These are phyloP conservation scores for Blastomussa wellsi DNA, from an alignment of 92 coral and sea anemone genomes.

Conservation along the genomic window DNA sequence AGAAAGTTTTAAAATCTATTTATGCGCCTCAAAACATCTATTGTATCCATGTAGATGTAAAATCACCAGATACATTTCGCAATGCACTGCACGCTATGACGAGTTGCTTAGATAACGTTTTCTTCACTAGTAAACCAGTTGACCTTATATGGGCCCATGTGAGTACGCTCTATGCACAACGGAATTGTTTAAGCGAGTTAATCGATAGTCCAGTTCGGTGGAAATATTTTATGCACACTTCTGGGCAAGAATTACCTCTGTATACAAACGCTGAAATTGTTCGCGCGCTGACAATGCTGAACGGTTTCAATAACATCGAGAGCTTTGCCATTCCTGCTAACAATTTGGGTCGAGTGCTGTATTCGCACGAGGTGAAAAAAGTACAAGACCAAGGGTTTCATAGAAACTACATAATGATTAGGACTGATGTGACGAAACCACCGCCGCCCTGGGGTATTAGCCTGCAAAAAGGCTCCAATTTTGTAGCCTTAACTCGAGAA, in stretches of 20 bases:
- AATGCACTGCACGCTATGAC: constrained; percentile 22
- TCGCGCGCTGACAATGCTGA: constrained; percentile 14
- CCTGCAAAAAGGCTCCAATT: constrained; percentile 53
- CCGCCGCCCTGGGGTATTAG: constrained; percentile 49
- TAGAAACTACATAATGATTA: background rate
- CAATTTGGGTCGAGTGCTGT: constrained; percentile 2
- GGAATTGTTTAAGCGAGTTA: constrained; percentile 20
- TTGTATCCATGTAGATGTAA: constrained; percentile 38
- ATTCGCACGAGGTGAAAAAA: background rate
- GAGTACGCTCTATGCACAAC: constrained; percentile 17
- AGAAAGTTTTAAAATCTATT: constrained; percentile 22
- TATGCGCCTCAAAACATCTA: constrained; percentile 32
- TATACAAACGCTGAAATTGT: constrained; percentile 20
- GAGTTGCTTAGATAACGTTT: constrained; percentile 36
- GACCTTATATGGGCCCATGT: constrained; percentile 24
- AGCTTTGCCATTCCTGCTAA: constrained; percentile 1
- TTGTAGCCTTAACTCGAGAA: constrained; percentile 53
- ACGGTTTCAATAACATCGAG: constrained; percentile 21
- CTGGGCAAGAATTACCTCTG: constrained; percentile 23
- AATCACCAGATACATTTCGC: constrained; percentile 20
- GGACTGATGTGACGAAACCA: constrained; percentile 13
- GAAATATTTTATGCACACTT: constrained; percentile 37
- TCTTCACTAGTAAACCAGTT: constrained; percentile 19
- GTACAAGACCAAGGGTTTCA: constrained; percentile 7
- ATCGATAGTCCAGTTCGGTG: constrained; percentile 13